A percentile compares a stretch with the other conserved stretches of the same genome.
Evolutionary conservation across 2,113 vertebrate genomes (phyloP).

Genomic region (Carassius gibelio): DNA sequence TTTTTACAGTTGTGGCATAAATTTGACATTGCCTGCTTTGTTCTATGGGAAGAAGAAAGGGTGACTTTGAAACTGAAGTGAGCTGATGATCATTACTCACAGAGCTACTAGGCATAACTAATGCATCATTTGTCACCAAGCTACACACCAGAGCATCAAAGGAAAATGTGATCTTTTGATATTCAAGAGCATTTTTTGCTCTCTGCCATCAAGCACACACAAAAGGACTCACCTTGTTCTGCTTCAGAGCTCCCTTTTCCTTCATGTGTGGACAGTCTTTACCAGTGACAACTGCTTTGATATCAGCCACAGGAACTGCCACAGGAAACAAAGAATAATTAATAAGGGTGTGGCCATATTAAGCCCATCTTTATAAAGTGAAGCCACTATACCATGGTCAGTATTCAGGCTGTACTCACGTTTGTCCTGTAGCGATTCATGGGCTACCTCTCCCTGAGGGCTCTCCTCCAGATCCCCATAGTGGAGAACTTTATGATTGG

Average conservation of each 20-base stretch:
- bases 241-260: slow-evolving; percentile 98
- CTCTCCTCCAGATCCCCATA: slow-evolving; percentile 98
- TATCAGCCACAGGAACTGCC: slow-evolving; percentile 97
- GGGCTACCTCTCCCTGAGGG: slow-evolving; percentile 93
- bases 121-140: slow-evolving; percentile 54
- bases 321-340: slow-evolving; percentile 52
- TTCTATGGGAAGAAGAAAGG: not conserved
- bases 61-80: slow-evolving; percentile 34
- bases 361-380: not conserved
- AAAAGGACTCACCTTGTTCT: slow-evolving; percentile 86
- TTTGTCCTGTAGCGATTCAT: slow-evolving; percentile 97
- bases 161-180: slow-evolving; percentile 23
- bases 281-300: slow-evolving; percentile 98
- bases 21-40: slow-evolving; percentile 36
- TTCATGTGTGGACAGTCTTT: slow-evolving; percentile 99
- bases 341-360: slow-evolving; percentile 29
- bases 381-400: not conserved
- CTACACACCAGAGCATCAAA: slow-evolving; percentile 30
- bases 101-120: slow-evolving; percentile 45
- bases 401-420: slow-evolving; percentile 77
- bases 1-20: slow-evolving; percentile 17
- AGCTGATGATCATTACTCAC: slow-evolving; percentile 36
- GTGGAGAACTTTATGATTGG: slow-evolving; percentile 99
- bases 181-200: slow-evolving; percentile 43
- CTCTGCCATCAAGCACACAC: slow-evolving; percentile 53